Evolutionary conservation across 2,888 invertebrate genomes (phyloP).

Genomic region (Aelia acuminata): DNA sequence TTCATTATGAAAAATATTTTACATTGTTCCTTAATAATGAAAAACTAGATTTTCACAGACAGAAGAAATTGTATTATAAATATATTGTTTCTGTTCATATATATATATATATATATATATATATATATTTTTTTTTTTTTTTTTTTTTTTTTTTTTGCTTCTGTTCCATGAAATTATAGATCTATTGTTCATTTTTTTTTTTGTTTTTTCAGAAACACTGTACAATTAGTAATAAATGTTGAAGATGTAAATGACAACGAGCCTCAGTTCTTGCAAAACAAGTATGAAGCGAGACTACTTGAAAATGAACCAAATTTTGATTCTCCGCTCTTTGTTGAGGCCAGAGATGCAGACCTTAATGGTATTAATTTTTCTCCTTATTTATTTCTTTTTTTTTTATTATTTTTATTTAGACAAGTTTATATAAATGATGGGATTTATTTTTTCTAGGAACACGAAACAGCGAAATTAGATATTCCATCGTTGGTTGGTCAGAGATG

Average conservation of each 20-base stretch:
- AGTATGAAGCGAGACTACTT: conserved; percentile 85
- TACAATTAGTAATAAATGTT: conserved; percentile 85
- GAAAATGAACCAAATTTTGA: conserved; percentile 89
- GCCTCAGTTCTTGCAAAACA: conserved; percentile 85
- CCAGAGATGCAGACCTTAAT: conserved; percentile 87
- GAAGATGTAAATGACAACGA: conserved; percentile 92
- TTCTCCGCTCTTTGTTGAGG: conserved; percentile 82
- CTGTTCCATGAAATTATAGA: too few species aligned
- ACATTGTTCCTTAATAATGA: too few species aligned
- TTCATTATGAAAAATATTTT: too few species aligned
- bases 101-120: too few species aligned
- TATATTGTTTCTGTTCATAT: too few species aligned
- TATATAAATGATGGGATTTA: not conserved
- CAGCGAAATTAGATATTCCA: conserved; percentile 86
- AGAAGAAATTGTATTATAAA: too few species aligned
- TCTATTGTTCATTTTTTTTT: not conserved
- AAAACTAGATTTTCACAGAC: too few species aligned
- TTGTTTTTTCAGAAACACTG: conserved; percentile 75
- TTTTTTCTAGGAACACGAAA: conserved; percentile 80
- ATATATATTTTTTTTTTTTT: not conserved
- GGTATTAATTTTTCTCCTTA: conserved; percentile 71
- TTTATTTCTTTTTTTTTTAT: conserved; percentile 45
- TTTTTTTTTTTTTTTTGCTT: not conserved
- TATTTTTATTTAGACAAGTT: not conserved
- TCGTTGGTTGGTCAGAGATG: conserved; percentile 80